Conservation (phyloP, 2,888 invertebrate species). For the Rambutsinella grinnellia region DNA sequence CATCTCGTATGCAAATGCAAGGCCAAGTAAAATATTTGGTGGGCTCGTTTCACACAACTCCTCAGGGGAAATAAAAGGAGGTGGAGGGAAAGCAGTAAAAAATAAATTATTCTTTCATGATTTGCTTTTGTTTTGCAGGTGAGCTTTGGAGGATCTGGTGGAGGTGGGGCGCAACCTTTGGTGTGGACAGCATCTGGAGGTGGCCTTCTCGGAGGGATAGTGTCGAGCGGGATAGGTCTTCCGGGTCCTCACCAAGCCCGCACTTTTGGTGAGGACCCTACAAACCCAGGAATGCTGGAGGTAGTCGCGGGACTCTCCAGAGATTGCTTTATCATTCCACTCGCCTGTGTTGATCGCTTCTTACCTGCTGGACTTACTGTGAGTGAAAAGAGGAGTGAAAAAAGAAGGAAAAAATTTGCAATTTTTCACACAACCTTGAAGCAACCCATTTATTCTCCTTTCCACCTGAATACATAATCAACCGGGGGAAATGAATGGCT, state of each 20-base stretch:
- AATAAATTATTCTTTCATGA: conserved; percentile 1
- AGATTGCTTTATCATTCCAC: conserved; percentile 94
- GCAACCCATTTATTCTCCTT: no score
- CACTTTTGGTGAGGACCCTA: conserved; percentile 68
- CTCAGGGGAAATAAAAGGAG: background rate
- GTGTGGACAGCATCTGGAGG: conserved; percentile 42
- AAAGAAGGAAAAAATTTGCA: no score
- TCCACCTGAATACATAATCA: no score
- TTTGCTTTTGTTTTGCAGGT: conserved; percentile 43
- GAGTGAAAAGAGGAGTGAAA: no score
- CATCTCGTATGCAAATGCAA: no score
- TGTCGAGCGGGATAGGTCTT: conserved; percentile 47
- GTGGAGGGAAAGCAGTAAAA: background rate
- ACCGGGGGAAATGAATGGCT: background rate
- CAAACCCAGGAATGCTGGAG: conserved; percentile 78
- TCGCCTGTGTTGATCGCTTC: conserved; percentile 88
- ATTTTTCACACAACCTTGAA: no score
- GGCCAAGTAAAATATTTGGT: no score
- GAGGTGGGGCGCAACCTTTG: conserved; percentile 33
- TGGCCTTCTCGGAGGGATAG: conserved; percentile 31
- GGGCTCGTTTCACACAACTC: background rate
- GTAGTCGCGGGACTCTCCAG: conserved; percentile 83
- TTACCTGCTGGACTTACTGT: conserved; percentile 92
- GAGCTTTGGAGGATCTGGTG: conserved; percentile 57
- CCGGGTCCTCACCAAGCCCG: conserved; percentile 41